phyloP scores from a whole-genome alignment of 1,140 invertebrate genomes.

The Asobara japonica region DNA sequence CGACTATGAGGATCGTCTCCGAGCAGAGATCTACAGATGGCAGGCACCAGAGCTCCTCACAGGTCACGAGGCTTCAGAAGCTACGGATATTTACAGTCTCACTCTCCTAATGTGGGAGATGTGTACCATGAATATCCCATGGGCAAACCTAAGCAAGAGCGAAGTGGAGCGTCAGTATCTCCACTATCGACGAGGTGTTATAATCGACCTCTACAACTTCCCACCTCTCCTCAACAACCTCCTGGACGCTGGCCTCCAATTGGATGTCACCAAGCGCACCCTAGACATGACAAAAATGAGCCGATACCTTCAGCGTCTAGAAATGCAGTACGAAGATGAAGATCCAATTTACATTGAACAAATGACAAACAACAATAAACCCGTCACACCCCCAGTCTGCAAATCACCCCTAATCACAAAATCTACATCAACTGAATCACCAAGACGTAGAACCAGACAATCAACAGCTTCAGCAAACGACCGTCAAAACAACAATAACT shows the following conservation, averaged over 20 bases:
- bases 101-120: constrained; percentile 56
- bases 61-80: constrained; percentile 32
- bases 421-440: background rate
- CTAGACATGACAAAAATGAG: constrained; percentile 52
- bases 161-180: constrained; percentile 46
- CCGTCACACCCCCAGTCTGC: background rate
- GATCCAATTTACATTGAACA: constrained; percentile 41
- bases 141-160: constrained; percentile 41
- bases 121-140: constrained; percentile 50
- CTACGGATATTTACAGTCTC: constrained; percentile 51
- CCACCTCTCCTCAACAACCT: constrained; percentile 48
- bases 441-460: background rate
- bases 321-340: constrained; percentile 50
- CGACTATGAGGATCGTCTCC: constrained; percentile 45
- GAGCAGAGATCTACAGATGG: constrained; percentile 51
- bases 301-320: constrained; percentile 48
- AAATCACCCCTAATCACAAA: background rate
- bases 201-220: constrained; percentile 44
- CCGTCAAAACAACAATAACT: background rate
- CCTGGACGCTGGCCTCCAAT: constrained; percentile 48
- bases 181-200: constrained; percentile 42
- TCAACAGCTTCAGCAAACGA: background rate
- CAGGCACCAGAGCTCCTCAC: constrained; percentile 50
- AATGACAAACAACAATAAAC: constrained; percentile 41
- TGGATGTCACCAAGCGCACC: constrained; percentile 47